A percentile compares a stretch with the other conserved stretches of the same genome.
These are phyloP conservation scores for Thereva unica DNA, from an alignment of 2,888 invertebrate species.

Conservation along the genomic window DNA sequence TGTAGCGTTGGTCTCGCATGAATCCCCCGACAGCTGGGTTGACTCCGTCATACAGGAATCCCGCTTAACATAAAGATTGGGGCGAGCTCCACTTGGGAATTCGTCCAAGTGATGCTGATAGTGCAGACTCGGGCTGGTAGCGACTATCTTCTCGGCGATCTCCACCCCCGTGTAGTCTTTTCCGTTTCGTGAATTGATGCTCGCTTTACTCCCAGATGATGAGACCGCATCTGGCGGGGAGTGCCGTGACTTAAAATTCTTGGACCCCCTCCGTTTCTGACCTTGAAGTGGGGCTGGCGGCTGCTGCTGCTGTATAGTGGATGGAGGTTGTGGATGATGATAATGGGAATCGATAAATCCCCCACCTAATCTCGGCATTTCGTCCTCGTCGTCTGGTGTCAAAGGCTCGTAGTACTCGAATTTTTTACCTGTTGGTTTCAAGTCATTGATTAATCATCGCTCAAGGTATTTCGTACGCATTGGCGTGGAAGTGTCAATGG, in stretches of 20 bases:
- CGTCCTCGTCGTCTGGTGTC: constrained; percentile 51
- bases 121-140: constrained; percentile 40
- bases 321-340: not conserved
- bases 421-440: constrained; percentile 46
- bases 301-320: not conserved
- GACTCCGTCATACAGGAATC: constrained; percentile 57
- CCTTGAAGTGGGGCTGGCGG: constrained; percentile 12
- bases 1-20: constrained; percentile 51
- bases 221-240: constrained; percentile 14
- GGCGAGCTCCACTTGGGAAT: constrained; percentile 25
- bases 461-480: not conserved
- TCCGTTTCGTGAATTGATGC: constrained; percentile 44
- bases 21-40: constrained; percentile 56
- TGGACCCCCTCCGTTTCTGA: constrained; percentile 28
- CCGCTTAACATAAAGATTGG: constrained; percentile 48
- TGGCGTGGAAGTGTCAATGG: constrained; percentile 1
- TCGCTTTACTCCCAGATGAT: not conserved
- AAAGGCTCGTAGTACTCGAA: constrained; percentile 57
- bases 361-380: not conserved
- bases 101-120: constrained; percentile 35
- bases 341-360: constrained; percentile 5
- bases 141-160: constrained; percentile 48
- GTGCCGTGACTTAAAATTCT: constrained; percentile 36
- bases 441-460: constrained; percentile 5
- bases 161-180: constrained; percentile 44